Conservation (phyloP, 2,113 vertebrate genomes). For the Craseonycteris thonglongyai region DNA sequence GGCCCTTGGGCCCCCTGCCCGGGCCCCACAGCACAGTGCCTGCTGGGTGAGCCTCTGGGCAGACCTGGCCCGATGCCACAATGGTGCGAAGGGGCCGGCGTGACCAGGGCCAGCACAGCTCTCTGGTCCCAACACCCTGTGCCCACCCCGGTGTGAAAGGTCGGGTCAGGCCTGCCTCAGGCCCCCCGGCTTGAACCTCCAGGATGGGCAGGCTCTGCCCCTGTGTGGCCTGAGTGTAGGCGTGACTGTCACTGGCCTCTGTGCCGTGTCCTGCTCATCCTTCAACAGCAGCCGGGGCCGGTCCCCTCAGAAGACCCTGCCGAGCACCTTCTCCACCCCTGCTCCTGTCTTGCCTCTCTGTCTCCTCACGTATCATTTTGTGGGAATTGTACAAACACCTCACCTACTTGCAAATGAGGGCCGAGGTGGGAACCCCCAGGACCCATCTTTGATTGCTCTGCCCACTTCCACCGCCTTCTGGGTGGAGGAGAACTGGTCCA, state of each 20-base stretch:
- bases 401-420: neutral
- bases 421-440: too few relatives aligned
- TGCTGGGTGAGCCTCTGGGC: neutral
- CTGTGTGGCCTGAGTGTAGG: too few relatives aligned
- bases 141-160: neutral
- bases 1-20: neutral
- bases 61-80: neutral
- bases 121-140: rapidly evolving
- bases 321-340: too few relatives aligned
- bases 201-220: neutral
- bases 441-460: too few relatives aligned
- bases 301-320: neutral
- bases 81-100: neutral
- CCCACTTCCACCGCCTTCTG: too few relatives aligned
- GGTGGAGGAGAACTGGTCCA: too few relatives aligned
- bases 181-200: neutral
- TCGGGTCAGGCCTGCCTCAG: neutral
- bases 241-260: rapidly evolving
- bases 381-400: neutral
- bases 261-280: neutral
- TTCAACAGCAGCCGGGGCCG: neutral
- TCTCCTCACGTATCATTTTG: neutral
- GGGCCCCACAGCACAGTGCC: neutral
- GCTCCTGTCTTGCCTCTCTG: too few relatives aligned
- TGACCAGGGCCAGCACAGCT: neutral